These are phyloP conservation scores for Diabrotica undecimpunctata DNA, from an alignment of 1,140 invertebrate species.

Conservation along the genomic window DNA sequence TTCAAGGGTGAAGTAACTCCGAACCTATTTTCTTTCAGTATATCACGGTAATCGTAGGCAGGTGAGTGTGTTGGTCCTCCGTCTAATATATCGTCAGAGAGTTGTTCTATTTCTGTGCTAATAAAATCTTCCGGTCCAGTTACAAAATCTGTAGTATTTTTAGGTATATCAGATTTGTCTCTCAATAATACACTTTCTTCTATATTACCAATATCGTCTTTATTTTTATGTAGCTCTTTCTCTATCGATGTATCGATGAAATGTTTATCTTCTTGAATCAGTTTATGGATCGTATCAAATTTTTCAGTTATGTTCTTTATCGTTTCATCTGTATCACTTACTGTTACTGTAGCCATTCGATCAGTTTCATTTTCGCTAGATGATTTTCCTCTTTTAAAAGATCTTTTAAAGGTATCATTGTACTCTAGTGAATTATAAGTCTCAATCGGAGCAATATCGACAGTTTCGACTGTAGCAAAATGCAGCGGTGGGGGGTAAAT, in stretches of 20 bases:
- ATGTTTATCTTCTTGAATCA: slow-evolving; percentile 8
- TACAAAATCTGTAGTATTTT: not conserved
- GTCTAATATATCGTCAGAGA: not conserved
- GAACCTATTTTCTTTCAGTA: slow-evolving; percentile 29
- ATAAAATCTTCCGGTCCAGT: not conserved
- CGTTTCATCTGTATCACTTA: not conserved
- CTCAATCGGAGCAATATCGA: not conserved
- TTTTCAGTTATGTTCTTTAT: slow-evolving; percentile 10
- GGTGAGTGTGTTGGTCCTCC: not conserved
- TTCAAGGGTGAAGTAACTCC: slow-evolving; percentile 25
- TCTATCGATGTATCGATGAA: not conserved
- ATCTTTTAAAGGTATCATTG: slow-evolving; percentile 8
- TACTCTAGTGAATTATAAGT: slow-evolving; percentile 4
- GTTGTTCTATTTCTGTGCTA: too few relatives aligned
- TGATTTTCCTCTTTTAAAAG: not conserved
- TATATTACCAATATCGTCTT: not conserved
- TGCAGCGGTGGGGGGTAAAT: not conserved
- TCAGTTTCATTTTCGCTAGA: not conserved
- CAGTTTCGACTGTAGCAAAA: not conserved
- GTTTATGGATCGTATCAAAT: slow-evolving; percentile 6
- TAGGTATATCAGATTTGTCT: not conserved
- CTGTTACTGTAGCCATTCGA: not conserved
- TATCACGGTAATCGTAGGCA: slow-evolving; percentile 14
- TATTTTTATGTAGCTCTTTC: not conserved
- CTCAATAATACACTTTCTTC: too few relatives aligned